Evolutionary conservation across 2,113 vertebrate genomes (phyloP).

Genomic region (Podarcis raffonei): DNA sequence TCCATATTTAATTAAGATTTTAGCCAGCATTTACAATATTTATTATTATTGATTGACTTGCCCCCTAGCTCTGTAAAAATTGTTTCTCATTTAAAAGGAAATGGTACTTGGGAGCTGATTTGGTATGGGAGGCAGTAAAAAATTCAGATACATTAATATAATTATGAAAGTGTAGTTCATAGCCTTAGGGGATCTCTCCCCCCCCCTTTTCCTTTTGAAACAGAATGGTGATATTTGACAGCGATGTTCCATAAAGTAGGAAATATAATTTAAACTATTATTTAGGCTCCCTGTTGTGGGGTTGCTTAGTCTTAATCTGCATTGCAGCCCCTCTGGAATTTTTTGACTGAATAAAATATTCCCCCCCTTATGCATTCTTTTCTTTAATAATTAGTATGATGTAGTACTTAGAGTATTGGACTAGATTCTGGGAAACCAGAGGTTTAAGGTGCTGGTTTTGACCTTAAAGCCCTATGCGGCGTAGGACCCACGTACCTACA

Average conservation of each 20-base stretch:
- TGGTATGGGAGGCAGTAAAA: constrained; percentile 40
- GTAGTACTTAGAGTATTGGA: too few species aligned
- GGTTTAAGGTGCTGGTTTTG: too few species aligned
- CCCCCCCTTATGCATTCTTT: background rate
- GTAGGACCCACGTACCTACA: too few species aligned
- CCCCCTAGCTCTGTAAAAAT: constrained; percentile 26
- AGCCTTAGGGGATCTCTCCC: constrained; percentile 8
- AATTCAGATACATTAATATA: constrained; percentile 47
- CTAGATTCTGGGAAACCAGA: too few species aligned
- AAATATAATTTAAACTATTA: constrained; percentile 14
- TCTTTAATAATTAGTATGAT: too few species aligned
- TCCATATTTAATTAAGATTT: constrained; percentile 51
- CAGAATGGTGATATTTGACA: constrained; percentile 5
- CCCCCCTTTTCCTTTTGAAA: background rate
- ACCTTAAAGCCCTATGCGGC: too few species aligned
- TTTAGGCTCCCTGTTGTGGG: background rate
- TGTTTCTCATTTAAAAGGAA: constrained; percentile 17
- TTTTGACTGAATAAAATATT: background rate
- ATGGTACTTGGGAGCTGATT: background rate
- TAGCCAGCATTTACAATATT: constrained; percentile 22
- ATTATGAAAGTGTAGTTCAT: constrained; percentile 48
- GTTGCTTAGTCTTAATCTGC: background rate
- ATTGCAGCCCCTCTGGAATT: background rate
- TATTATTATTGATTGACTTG: constrained; percentile 38
- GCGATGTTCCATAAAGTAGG: constrained; percentile 1